phyloP scores from a whole-genome alignment of 2,797 vertebrate genomes.

The Salmo trutta region DNA sequence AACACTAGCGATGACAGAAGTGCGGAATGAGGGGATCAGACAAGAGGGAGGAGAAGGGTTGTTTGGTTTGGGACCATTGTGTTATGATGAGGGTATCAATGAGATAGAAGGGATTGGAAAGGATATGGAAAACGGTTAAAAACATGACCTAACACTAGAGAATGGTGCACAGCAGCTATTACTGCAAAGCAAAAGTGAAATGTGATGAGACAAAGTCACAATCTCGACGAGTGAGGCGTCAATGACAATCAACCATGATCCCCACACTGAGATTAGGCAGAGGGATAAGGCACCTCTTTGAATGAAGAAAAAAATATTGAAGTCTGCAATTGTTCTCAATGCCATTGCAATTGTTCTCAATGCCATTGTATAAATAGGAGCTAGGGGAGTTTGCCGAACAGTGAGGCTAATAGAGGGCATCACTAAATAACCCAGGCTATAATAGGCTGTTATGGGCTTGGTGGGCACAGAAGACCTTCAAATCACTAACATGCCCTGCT shows the following conservation, averaged over 20 bases:
- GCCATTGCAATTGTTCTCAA: background rate
- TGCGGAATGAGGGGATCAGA: background rate
- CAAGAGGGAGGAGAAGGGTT: background rate
- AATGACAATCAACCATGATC: background rate
- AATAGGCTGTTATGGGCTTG: background rate
- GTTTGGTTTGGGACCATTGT: constrained; percentile 3
- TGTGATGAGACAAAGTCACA: background rate
- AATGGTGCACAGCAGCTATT: constrained; percentile 5
- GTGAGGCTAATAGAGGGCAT: background rate
- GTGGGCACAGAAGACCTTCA: background rate
- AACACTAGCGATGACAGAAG: background rate
- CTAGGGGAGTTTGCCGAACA: background rate
- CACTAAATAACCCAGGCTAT: background rate
- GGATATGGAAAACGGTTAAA: background rate
- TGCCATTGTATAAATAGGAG: background rate
- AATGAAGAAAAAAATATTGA: too few species aligned
- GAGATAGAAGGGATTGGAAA: constrained; percentile 5
- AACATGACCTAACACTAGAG: constrained; percentile 16
- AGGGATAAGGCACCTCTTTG: background rate
- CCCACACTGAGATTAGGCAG: background rate
- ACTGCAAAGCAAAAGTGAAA: background rate
- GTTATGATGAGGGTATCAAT: background rate
- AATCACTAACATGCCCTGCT: background rate
- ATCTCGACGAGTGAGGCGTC: background rate
- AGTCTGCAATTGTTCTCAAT: background rate